Percentiles rank a stretch among this genome's conserved stretches.
phyloP scores from a whole-genome alignment of 2,113 vertebrate species.

The Anolis sagrei region DNA sequence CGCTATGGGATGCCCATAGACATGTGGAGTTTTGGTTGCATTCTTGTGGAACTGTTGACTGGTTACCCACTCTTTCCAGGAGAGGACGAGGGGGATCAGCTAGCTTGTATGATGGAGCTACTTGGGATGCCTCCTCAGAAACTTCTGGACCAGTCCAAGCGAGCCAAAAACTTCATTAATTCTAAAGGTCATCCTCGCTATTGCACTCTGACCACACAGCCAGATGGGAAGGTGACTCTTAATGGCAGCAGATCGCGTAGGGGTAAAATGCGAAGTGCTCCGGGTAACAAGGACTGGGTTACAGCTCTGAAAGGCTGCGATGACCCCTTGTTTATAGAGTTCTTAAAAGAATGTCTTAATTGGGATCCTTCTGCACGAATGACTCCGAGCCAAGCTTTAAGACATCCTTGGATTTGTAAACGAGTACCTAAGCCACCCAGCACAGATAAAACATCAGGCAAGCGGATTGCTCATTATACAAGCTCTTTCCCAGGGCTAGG shows the following conservation, averaged over 20 bases:
- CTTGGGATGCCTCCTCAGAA: conserved; percentile 93
- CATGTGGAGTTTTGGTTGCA: conserved; percentile 99
- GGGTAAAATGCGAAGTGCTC: conserved; percentile 91
- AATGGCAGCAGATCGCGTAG: conserved; percentile 88
- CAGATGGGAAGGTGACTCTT: conserved; percentile 87
- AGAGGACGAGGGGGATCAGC: conserved; percentile 96
- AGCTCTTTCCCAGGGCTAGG: conserved; percentile 89
- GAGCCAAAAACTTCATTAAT: conserved; percentile 97
- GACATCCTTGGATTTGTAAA: conserved; percentile 94
- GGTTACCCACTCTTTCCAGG: conserved; percentile 96
- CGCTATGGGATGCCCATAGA: conserved; percentile 97
- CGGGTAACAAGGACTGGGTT: conserved; percentile 92
- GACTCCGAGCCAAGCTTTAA: conserved; percentile 91
- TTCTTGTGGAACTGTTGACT: conserved; percentile 93
- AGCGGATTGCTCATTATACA: conserved; percentile 83
- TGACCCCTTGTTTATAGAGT: conserved; percentile 92
- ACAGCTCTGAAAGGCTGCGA: conserved; percentile 92
- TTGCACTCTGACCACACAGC: conserved; percentile 86
- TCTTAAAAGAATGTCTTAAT: conserved; percentile 95
- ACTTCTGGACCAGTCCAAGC: conserved; percentile 93
- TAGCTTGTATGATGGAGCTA: conserved; percentile 97
- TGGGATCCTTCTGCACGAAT: conserved; percentile 93
- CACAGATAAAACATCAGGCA: conserved; percentile 81
- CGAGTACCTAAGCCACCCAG: conserved; percentile 82
- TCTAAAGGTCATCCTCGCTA: conserved; percentile 97